Evolutionary conservation across 2,797 vertebrate species (phyloP).

Genomic region (Allochrocebus solatus): DNA sequence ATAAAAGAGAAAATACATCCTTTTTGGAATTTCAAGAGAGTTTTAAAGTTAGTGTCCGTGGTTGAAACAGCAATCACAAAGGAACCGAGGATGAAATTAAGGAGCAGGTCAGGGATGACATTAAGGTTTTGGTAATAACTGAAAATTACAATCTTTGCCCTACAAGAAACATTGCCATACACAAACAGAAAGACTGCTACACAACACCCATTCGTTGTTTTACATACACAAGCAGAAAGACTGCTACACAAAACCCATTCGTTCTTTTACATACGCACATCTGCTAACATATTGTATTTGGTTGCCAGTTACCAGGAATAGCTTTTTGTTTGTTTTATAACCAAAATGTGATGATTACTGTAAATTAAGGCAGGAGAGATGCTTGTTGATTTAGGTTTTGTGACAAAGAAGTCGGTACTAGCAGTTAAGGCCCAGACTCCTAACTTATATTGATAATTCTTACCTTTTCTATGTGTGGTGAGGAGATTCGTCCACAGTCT

Average conservation of each 20-base stretch:
- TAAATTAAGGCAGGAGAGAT: neutral
- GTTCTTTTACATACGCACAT: neutral
- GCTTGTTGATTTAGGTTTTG: neutral
- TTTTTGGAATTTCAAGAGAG: neutral
- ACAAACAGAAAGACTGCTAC: neutral
- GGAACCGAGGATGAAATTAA: neutral
- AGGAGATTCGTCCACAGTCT: neutral
- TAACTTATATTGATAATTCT: neutral
- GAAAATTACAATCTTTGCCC: neutral
- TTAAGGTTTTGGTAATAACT: neutral
- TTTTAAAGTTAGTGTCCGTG: neutral
- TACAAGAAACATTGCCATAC: neutral
- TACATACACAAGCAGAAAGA: neutral
- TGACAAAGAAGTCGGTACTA: neutral
- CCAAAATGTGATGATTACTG: neutral
- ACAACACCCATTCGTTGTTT: too few species aligned
- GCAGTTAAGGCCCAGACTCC: neutral
- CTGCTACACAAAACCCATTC: neutral
- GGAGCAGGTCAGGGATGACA: neutral
- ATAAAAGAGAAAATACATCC: neutral
- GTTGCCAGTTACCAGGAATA: neutral
- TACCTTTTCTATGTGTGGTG: neutral
- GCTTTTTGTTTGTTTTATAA: neutral
- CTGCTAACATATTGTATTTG: neutral
- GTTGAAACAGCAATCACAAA: neutral